These are phyloP conservation scores for Sander vitreus DNA, from an alignment of 2,113 vertebrate species.

Conservation along the genomic window DNA sequence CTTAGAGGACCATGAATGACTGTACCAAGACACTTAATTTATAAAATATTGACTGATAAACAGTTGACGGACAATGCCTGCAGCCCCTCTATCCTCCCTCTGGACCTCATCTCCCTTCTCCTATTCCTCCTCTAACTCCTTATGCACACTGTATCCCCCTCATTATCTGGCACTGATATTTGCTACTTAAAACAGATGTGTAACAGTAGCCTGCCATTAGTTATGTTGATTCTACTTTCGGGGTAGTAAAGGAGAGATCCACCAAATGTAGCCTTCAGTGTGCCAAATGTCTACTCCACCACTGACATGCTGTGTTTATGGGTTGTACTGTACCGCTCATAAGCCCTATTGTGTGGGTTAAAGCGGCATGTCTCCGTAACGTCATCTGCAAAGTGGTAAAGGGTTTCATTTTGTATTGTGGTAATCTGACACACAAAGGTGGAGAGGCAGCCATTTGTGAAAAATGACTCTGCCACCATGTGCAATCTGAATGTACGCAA, in stretches of 20 bases:
- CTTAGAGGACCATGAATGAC: not conserved
- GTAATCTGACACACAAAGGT: not conserved
- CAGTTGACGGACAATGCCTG: not conserved
- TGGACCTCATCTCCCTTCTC: not conserved
- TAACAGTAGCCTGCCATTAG: conserved; percentile 5
- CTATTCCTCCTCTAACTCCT: not conserved
- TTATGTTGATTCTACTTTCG: conserved; percentile 8
- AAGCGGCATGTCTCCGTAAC: not conserved
- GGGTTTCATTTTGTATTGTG: conserved; percentile 6
- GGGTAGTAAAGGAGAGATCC: not conserved
- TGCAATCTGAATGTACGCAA: conserved; percentile 8
- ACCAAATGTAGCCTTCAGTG: conserved; percentile 10
- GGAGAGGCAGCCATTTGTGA: not conserved
- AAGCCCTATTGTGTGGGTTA: not conserved
- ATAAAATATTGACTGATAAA: not conserved
- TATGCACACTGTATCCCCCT: not conserved
- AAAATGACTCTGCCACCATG: not conserved
- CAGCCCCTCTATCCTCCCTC: not conserved
- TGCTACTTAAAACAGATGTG: conserved; percentile 2
- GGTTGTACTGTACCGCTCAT: not conserved
- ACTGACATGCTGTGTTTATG: conserved; percentile 14
- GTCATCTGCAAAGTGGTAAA: conserved; percentile 14
- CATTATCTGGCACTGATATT: not conserved
- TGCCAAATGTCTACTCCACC: not conserved
- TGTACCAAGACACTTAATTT: not conserved